These are phyloP conservation scores for Numenius phaeopus DNA, from an alignment of 2,797 vertebrate species.

Conservation along the genomic window DNA sequence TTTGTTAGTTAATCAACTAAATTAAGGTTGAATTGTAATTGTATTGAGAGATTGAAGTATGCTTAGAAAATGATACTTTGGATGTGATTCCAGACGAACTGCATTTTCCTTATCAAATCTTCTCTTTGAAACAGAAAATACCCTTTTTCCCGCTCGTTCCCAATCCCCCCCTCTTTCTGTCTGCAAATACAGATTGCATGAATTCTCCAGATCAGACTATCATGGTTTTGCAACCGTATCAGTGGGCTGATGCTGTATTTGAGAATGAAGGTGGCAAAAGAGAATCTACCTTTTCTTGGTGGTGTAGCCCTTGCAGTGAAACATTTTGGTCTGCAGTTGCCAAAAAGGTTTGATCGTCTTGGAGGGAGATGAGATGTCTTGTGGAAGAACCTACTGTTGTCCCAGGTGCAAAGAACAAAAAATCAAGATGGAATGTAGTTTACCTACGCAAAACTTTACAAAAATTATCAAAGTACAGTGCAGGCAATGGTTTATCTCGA, in stretches of 20 bases:
- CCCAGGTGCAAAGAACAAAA: not conserved
- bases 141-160: accelerated
- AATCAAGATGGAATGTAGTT: not conserved
- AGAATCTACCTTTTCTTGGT: not conserved
- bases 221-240: not conserved
- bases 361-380: not conserved
- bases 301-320: not conserved
- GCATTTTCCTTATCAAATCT: not conserved
- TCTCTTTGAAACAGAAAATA: not conserved
- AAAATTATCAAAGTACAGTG: not conserved
- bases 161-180: not conserved
- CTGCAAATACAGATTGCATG: not conserved
- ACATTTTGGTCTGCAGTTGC: not conserved
- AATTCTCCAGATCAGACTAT: not conserved
- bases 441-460: not conserved
- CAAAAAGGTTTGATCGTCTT: not conserved
- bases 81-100: not conserved
- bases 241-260: not conserved
- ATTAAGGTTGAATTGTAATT: not conserved
- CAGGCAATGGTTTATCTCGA: not conserved
- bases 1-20: not conserved
- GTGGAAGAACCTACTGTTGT: not conserved
- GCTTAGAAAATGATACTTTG: not conserved
- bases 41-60: not conserved
- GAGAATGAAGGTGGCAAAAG: not conserved